phyloP scores from a whole-genome alignment of 2,888 invertebrate species.

The Eulithis prunata region DNA sequence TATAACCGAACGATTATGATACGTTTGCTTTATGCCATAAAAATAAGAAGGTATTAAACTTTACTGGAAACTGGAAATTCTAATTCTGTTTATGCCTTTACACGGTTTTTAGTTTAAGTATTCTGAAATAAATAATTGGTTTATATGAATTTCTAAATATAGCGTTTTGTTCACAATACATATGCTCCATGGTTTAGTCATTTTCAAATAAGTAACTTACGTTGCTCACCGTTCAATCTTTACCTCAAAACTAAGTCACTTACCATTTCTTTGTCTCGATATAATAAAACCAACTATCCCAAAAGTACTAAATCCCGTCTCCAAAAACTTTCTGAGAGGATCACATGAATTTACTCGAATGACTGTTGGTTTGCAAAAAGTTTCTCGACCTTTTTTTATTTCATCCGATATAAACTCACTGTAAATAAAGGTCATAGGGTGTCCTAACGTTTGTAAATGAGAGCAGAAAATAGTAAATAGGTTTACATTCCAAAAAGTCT shows the following conservation, averaged over 20 bases:
- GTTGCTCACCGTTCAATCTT: too few relatives aligned
- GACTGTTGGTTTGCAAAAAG: conserved; percentile 8
- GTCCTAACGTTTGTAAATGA: background rate
- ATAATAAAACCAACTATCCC: background rate
- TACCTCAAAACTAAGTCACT: background rate
- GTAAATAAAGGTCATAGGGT: background rate
- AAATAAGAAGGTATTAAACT: background rate
- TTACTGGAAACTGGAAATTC: too few relatives aligned
- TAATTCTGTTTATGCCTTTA: too few relatives aligned
- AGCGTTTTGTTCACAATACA: background rate
- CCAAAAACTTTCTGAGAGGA: conserved; percentile 4
- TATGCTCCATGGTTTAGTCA: background rate
- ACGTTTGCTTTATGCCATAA: background rate
- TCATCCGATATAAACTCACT: conserved; percentile 8
- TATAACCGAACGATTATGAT: background rate
- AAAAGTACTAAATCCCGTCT: background rate
- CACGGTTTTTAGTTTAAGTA: too few relatives aligned
- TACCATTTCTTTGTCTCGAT: too few relatives aligned
- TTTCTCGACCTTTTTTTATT: conserved; percentile 12
- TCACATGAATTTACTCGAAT: background rate
- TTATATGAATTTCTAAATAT: conserved; percentile 1
- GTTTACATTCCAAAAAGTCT: too few relatives aligned
- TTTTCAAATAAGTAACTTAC: too few relatives aligned
- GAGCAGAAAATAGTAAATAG: too few relatives aligned
- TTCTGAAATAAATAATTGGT: background rate